Percentiles rank a stretch among this genome's conserved stretches.
Evolutionary conservation across 2,797 vertebrate species (phyloP).

Genomic region (Thaleichthys pacificus): DNA sequence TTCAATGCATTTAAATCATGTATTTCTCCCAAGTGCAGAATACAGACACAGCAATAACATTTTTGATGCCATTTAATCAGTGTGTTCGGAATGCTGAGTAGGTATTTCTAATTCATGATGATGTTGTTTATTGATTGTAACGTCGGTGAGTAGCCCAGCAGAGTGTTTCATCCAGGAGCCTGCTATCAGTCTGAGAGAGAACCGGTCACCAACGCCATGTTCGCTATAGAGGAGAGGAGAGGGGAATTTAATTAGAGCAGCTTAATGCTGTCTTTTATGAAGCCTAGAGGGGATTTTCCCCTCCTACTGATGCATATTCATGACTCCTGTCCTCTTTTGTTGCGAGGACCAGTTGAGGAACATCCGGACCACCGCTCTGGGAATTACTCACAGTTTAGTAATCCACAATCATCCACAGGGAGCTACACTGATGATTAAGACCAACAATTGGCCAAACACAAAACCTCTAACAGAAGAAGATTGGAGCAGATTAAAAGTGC

Average conservation of each 20-base stretch:
- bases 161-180: slow-evolving; percentile 22
- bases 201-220: slow-evolving; percentile 48
- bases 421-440: background rate
- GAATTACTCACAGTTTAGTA: background rate
- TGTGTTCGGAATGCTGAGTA: background rate
- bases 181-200: slow-evolving; percentile 22
- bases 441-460: background rate
- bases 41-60: background rate
- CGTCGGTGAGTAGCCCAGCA: background rate
- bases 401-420: background rate
- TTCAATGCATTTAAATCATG: background rate
- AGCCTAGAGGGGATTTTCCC: slow-evolving; percentile 39
- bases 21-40: background rate
- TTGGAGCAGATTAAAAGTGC: background rate
- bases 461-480: background rate
- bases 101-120: background rate
- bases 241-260: slow-evolving; percentile 70
- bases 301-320: slow-evolving; percentile 44
- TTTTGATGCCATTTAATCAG: background rate
- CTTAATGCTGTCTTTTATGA: slow-evolving; percentile 68
- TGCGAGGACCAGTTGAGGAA: slow-evolving; percentile 21
- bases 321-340: slow-evolving; percentile 32
- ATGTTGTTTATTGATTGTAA: background rate
- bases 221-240: slow-evolving; percentile 52
- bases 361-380: slow-evolving; percentile 16